phyloP scores from a whole-genome alignment of 2,113 vertebrate genomes.

The Galbula dea region DNA sequence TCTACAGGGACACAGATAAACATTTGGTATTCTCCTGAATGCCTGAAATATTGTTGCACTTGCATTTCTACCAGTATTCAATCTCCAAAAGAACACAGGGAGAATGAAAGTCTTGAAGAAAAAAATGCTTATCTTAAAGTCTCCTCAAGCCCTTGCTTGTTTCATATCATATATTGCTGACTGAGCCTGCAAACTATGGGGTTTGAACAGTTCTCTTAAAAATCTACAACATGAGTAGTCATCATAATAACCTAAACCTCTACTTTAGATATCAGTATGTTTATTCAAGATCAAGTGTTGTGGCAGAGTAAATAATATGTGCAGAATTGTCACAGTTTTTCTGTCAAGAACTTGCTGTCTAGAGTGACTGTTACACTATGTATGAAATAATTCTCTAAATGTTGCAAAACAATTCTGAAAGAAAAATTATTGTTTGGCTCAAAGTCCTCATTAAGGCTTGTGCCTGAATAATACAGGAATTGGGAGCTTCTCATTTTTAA shows the following conservation, averaged over 20 bases:
- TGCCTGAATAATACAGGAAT: neutral
- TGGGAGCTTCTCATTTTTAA: neutral
- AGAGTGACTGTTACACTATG: neutral
- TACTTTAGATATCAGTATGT: neutral
- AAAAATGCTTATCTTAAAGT: neutral
- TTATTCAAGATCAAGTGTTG: neutral
- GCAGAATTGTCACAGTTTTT: neutral
- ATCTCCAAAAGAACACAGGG: neutral
- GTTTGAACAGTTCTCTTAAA: neutral
- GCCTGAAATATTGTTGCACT: neutral
- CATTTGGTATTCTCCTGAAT: neutral
- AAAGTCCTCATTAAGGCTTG: neutral
- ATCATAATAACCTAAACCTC: neutral
- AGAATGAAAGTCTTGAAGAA: neutral
- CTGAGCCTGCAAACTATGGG: neutral
- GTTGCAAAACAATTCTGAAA: neutral
- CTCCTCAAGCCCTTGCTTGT: neutral
- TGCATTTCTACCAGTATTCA: neutral
- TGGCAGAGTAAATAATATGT: neutral
- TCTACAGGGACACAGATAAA: neutral
- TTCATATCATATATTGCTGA: neutral
- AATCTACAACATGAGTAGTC: neutral
- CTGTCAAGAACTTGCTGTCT: neutral
- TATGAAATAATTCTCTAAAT: neutral
- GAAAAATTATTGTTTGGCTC: neutral